These are phyloP conservation scores for Irena cyanogastra DNA, from an alignment of 2,113 vertebrate genomes.

Conservation along the genomic window DNA sequence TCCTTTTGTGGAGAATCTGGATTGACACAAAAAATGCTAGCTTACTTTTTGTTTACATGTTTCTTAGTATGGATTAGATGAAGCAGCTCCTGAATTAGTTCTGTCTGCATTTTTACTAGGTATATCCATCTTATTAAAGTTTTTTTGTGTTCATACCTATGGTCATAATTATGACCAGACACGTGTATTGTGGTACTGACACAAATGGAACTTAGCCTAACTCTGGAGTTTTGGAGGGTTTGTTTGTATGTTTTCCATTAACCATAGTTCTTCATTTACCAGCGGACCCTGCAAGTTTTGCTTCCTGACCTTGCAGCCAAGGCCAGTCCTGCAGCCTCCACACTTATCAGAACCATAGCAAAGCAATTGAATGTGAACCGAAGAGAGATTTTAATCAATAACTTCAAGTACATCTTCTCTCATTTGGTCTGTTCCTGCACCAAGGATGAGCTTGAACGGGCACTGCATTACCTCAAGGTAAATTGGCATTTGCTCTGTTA, in stretches of 20 bases:
- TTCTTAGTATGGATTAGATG: background rate
- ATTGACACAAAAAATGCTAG: background rate
- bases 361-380: slow-evolving; percentile 92
- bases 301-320: slow-evolving; percentile 95
- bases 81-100: background rate
- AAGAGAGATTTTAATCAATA: slow-evolving; percentile 95
- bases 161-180: background rate
- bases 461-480: slow-evolving; percentile 96
- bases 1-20: background rate
- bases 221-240: background rate
- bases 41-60: background rate
- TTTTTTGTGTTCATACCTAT: background rate
- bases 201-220: background rate
- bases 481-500: background rate
- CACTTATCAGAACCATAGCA: slow-evolving; percentile 91
- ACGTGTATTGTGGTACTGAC: background rate
- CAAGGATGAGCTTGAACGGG: slow-evolving; percentile 91
- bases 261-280: slow-evolving; percentile 30
- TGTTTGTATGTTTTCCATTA: background rate
- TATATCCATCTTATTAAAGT: background rate
- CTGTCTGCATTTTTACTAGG: background rate
- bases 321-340: slow-evolving; percentile 88
- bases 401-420: slow-evolving; percentile 99
- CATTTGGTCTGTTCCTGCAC: slow-evolving; percentile 97
- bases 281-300: slow-evolving; percentile 92